A percentile compares a stretch with the other conserved stretches of the same genome.
Evolutionary conservation across 1,140 invertebrate species (phyloP).

Genomic region (Drosophila pruinosa): DNA sequence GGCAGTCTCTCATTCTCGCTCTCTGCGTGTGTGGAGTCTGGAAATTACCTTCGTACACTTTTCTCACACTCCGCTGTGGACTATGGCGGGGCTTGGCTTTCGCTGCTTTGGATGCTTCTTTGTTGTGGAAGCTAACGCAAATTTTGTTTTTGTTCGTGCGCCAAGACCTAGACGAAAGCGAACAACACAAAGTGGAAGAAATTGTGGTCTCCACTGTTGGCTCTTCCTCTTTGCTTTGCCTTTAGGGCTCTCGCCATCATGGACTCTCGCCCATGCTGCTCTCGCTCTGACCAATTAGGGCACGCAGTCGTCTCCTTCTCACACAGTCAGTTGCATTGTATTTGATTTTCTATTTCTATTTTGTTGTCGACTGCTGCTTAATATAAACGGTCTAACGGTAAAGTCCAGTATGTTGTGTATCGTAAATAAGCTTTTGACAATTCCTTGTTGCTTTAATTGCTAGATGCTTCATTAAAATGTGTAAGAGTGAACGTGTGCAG

Average conservation of each 20-base stretch:
- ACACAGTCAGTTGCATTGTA: background rate
- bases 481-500: background rate
- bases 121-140: constrained; percentile 47
- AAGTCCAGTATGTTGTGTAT: constrained; percentile 4
- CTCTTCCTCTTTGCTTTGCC: constrained; percentile 3
- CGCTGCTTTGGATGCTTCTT: constrained; percentile 35
- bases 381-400: constrained; percentile 26
- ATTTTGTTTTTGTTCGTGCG: constrained; percentile 5
- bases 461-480: constrained; percentile 1
- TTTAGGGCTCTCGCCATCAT: background rate
- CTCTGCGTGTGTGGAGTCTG: constrained; percentile 5
- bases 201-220: constrained; percentile 24
- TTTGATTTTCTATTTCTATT: constrained; percentile 31
- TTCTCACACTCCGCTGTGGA: constrained; percentile 73
- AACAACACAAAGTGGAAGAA: constrained; percentile 11
- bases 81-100: too few species aligned
- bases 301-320: background rate
- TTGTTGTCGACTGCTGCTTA: constrained; percentile 1
- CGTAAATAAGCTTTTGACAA: constrained; percentile 26
- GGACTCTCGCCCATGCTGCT: background rate
- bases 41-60: constrained; percentile 32
- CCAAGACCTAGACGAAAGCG: constrained; percentile 6
- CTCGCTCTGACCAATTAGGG: background rate
- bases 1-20: background rate
- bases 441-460: constrained; percentile 37